phyloP scores from a whole-genome alignment of 2,113 vertebrate genomes.

The Alouatta palliata region DNA sequence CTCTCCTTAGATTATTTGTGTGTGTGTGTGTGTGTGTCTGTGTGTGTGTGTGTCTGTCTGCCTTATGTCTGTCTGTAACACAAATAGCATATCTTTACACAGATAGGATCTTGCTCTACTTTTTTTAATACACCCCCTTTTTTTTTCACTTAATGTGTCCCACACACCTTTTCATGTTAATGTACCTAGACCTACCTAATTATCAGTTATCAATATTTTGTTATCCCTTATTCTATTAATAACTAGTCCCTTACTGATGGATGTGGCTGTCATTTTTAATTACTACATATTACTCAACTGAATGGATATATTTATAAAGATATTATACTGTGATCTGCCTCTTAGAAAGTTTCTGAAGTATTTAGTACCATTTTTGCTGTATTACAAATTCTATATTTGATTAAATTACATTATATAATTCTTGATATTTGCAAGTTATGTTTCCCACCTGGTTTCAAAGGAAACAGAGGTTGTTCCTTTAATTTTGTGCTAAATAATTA shows the following conservation, averaged over 20 bases:
- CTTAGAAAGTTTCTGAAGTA: conserved; percentile 41
- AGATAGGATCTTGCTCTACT: not conserved
- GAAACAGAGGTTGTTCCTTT: not conserved
- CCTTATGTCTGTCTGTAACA: not conserved
- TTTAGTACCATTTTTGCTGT: not conserved
- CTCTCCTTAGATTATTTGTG: not conserved
- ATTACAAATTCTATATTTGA: not conserved
- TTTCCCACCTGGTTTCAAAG: not conserved
- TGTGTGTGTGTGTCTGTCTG: not conserved
- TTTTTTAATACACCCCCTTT: not conserved
- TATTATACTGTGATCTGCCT: not conserved
- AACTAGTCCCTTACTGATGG: not conserved
- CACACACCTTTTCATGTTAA: not conserved
- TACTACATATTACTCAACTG: not conserved
- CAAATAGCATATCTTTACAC: not conserved
- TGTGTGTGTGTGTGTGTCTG: not conserved
- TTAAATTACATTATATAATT: conserved; percentile 26
- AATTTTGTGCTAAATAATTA: not conserved
- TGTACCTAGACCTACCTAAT: not conserved
- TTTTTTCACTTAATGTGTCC: not conserved
- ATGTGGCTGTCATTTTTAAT: not conserved
- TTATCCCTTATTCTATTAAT: not conserved
- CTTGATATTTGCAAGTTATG: not conserved
- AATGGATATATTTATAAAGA: not conserved
- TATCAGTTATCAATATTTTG: not conserved